Percentiles rank a stretch among this genome's conserved stretches.
Evolutionary conservation across 2,797 vertebrate species (phyloP).

Genomic region (Anguilla pacifica): DNA sequence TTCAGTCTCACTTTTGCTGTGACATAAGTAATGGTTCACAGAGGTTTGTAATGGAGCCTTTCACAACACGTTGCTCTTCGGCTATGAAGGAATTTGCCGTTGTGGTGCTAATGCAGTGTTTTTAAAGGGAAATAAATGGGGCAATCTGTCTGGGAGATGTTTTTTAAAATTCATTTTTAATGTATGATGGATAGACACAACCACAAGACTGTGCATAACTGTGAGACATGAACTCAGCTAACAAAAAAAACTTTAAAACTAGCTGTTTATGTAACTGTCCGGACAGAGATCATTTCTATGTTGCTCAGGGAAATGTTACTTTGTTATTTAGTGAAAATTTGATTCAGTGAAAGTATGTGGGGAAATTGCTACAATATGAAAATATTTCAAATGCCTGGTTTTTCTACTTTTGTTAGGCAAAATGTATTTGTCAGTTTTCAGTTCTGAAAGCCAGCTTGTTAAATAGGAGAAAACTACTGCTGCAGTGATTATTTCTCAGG

Average conservation of each 20-base stretch:
- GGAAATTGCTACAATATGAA: background rate
- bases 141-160: background rate
- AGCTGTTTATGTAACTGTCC: background rate
- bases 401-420: background rate
- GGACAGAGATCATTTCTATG: background rate
- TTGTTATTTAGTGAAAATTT: background rate
- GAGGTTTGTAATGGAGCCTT: too few relatives aligned
- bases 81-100: too few relatives aligned
- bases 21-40: too few relatives aligned
- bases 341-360: background rate
- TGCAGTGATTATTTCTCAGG: background rate
- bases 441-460: background rate
- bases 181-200: background rate
- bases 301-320: background rate
- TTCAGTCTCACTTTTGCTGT: too few relatives aligned
- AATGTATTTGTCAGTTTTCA: background rate
- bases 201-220: background rate
- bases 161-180: background rate
- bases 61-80: too few relatives aligned
- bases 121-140: too few relatives aligned
- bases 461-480: background rate
- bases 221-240: background rate
- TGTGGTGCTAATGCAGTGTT: too few relatives aligned
- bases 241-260: background rate
- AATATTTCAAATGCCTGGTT: background rate